Evolutionary conservation across 1,140 invertebrate genomes (phyloP).

Genomic region (Eurosta solidaginis): DNA sequence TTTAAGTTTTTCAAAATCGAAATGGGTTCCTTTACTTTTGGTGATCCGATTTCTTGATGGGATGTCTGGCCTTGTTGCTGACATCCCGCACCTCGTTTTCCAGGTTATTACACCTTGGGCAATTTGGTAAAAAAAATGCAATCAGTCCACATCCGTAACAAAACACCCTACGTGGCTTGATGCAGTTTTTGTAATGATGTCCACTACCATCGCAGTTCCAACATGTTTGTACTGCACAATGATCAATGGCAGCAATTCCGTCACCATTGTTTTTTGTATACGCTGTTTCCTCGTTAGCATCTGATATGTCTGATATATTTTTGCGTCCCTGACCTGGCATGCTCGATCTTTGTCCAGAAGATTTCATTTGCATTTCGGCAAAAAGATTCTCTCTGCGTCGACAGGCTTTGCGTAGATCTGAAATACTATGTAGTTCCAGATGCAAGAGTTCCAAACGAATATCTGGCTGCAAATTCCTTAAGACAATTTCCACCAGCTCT

Average conservation of each 20-base stretch:
- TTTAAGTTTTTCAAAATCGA: no score
- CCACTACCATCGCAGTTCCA: neutral
- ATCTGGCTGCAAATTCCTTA: no score
- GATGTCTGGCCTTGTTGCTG: neutral
- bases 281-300: neutral
- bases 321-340: no score
- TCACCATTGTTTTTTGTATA: neutral
- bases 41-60: neutral
- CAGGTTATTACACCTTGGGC: neutral
- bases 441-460: neutral
- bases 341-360: no score
- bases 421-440: neutral
- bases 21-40: no score
- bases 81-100: neutral
- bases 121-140: neutral
- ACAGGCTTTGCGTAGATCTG: neutral
- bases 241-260: neutral
- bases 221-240: no score
- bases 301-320: neutral
- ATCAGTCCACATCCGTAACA: constrained; percentile 5
- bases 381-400: no score
- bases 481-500: no score
- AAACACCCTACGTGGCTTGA: neutral
- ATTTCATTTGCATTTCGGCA: no score
- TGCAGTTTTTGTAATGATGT: neutral